Evolutionary conservation across 2,888 invertebrate species (phyloP), one percentile per base, ranked within the genome.

Genomic region (Amphipoea oculea): DNA sequence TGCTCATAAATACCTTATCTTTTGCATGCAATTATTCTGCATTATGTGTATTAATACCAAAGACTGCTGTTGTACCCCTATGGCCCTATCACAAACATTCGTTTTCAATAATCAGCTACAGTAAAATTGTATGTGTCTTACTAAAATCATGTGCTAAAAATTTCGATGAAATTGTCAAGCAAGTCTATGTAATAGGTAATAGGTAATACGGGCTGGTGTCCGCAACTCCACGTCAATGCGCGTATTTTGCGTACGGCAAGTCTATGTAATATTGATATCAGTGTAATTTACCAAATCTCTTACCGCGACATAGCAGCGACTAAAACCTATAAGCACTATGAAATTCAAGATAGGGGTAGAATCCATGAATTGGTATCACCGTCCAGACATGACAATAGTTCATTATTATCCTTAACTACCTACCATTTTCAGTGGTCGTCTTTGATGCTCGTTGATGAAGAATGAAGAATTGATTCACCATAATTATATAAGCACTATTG

Each of bases 381-480:
- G 0, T 62, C 20, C n/a, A 54, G 54, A 62, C 14, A 51, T 62
- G 1, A 36, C 7, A 66, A 57, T 14, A 65, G 2, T 71, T 40
- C 0, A 65, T 63, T 68, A 84, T 87, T 94, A 95, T 97, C 96
- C 97, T 97, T 96, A 97, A 97, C 92, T 85, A 84, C 88, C 81
- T 84, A 84, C 89, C 81, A 45, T 94, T 96, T 88, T 97, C 88
- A 98, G 98, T 99, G 97, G 98, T 98, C 82, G 99, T 99, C 12
- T 99, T 99, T 92, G 99, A 99, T 96, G 99, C 98, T 17, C 97
- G 98, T 76, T 98, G 94, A 97, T 78, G 85, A 78, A 87, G 87
- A 86, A 76, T 54, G 81, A 85, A 76, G 74, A 83, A 73, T 65
- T 65, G 7, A 67, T 60, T 65, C 42, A 66, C 42, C 63, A 9